phyloP scores from a whole-genome alignment of 2,113 vertebrate genomes.

The Anser brachyrhynchus region DNA sequence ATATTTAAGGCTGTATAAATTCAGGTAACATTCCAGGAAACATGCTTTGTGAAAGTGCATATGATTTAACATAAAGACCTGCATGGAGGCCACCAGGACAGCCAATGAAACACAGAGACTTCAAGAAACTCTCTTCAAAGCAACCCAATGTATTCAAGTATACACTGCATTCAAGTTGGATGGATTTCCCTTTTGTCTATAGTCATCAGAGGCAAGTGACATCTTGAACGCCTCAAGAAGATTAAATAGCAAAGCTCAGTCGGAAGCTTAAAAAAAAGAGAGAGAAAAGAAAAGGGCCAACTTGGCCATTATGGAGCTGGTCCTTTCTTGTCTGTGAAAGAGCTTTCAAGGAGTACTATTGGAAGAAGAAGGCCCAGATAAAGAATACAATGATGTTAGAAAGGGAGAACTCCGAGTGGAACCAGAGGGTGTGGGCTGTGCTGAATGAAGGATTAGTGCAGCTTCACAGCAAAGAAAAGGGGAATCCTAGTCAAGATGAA shows the following conservation, averaged over 20 bases:
- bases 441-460: constrained; percentile 88
- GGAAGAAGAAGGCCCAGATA: constrained; percentile 83
- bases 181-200: constrained; percentile 87
- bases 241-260: constrained; percentile 92
- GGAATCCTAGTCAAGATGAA: constrained; percentile 88
- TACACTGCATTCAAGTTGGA: constrained; percentile 80
- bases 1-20: constrained; percentile 58
- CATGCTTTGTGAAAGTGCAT: constrained; percentile 60
- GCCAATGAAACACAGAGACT: constrained; percentile 80
- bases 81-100: constrained; percentile 81
- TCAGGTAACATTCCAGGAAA: constrained; percentile 66
- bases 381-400: constrained; percentile 82
- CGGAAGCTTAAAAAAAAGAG: constrained; percentile 82
- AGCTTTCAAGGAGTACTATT: constrained; percentile 84
- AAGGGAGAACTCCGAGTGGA: constrained; percentile 80
- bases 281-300: constrained; percentile 85
- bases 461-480: constrained; percentile 85
- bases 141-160: constrained; percentile 81
- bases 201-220: constrained; percentile 91
- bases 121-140: constrained; percentile 89
- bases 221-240: constrained; percentile 94
- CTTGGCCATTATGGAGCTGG: constrained; percentile 84
- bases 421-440: constrained; percentile 77
- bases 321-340: constrained; percentile 85
- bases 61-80: constrained; percentile 76